Evolutionary conservation across 2,797 vertebrate species (phyloP).

Genomic region (Pseudotriccus pelzelni): DNA sequence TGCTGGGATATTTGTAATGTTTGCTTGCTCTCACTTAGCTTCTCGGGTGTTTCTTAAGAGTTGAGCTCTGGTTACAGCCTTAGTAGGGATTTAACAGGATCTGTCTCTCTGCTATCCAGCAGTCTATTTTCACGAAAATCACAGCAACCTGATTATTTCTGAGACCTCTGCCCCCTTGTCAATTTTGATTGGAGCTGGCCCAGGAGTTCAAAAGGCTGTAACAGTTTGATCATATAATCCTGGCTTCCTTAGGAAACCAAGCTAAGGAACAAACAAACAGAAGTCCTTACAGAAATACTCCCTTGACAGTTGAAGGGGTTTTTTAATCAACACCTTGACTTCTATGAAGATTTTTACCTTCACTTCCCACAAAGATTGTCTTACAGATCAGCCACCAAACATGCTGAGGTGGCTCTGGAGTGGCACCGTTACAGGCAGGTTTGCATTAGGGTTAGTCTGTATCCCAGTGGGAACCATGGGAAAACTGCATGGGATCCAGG

Average conservation of each 20-base stretch:
- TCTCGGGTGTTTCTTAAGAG: neutral
- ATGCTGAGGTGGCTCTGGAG: neutral
- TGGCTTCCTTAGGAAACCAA: conserved; percentile 61
- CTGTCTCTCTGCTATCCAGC: conserved; percentile 40
- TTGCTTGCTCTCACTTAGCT: neutral
- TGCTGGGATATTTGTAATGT: neutral
- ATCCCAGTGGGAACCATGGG: neutral
- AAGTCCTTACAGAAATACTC: conserved; percentile 25
- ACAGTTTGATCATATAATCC: conserved; percentile 63
- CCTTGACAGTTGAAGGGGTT: neutral
- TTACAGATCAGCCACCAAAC: conserved; percentile 10
- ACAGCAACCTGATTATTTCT: conserved; percentile 67
- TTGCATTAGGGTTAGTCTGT: neutral
- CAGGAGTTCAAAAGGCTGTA: conserved; percentile 64
- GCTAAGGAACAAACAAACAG: conserved; percentile 65
- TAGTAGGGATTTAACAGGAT: conserved; percentile 13
- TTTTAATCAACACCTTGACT: conserved; percentile 55
- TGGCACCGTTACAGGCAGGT: neutral
- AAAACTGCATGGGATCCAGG: neutral
- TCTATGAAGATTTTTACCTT: conserved; percentile 19
- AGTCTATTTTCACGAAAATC: conserved; percentile 46
- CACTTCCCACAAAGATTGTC: conserved; percentile 47
- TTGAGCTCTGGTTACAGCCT: conserved; percentile 51
- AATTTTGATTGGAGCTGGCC: conserved; percentile 60
- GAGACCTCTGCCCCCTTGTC: conserved; percentile 70